Base-by-base conservation (phyloP, 2,113 vertebrate genomes). In the Colius striatus region DNA sequence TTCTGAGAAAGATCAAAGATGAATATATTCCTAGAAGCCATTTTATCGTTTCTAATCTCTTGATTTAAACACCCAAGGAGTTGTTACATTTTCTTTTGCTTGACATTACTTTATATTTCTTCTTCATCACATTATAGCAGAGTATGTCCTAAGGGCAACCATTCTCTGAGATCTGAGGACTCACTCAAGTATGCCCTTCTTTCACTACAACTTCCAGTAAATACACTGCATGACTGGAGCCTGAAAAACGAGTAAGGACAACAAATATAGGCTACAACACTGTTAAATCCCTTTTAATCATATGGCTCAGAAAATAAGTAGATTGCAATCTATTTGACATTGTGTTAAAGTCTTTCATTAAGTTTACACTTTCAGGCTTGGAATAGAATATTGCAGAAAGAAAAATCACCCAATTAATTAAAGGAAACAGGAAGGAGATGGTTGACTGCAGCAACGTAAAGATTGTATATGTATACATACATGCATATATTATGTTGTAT, bases 21-120 rank as follows among this genome's bases (percentile, higher is more conserved):
- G 5, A 79, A 30, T 20, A 43, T 20, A 65, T 14, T 86, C 45
- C 82, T 86, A 58, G 29, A 83, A 43, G 68, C 23, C 92, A 38
- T 88, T 94, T 89, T 77, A 43, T 53, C 47, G 18, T 54, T 18
- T 77, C 11, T 86, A 72, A 88, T 88, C 48, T 75, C 73, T 74
- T 88, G 34, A 65, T 63, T 66, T 89, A 74, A 67, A 70, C 22
- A 89, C 22, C 7, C 7, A 66, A 78, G 18, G 26, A 89, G 19
- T 9, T 32, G 25, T 14, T 74, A 36, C 8, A 18, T 77, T 92
- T 85, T 68, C 30, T 73, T 85, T 84, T 57, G 15, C 50, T 74
- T 94, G 38, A 47, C 19, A 38, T 81, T 76, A 74, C 70, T 87
- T 87, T 89, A 26, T 80, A 73, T 66, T 77, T 91, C 30, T 91